Base-by-base conservation (phyloP, 2,888 invertebrate species). In the Dicyrtoma fusca region DNA sequence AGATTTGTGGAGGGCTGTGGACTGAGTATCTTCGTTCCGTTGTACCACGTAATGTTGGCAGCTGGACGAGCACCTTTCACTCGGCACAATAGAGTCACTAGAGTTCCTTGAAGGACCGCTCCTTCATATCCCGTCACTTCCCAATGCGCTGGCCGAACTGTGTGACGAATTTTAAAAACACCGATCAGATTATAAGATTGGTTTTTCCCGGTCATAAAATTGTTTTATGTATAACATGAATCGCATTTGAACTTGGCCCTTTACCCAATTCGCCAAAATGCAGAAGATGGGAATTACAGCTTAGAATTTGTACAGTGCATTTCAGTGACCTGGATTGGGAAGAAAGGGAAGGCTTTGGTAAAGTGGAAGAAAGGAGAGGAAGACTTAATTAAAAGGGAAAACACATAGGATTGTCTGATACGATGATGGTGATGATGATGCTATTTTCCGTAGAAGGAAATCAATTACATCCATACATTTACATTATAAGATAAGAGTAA, bases 1-100 rank as follows among this genome's bases (percentile, higher is more conserved):
- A 78, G 73, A 72, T 81, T 79, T 4, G 81, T 76, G 8, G 82
- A 82, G 69, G 83, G 82, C 53, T 80, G 80, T 34, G 77, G 80
- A 57, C 76, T 76, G 57, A 79, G 70, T 47, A 82, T 82, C 63
- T 86, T 84, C 0, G 91, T 89, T 19, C 90, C 89, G 83, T 95
- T 95, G 85, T 87, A 91, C 95, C 95, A 95, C 72, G 90, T 89
- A 74, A 95, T 88, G 80, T 88, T 89, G 11, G 94, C 94, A 0
- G 92, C 88, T 0, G 95, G 95, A 61, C 91, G 86, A 0, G 95
- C 94, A 0, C 92, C 94, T 34, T 87, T 87, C 3, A 92, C 92
- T 77, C 85, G 85, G 83, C 95, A 95, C 82, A 89, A 88, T 75
- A 95, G 87, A 69, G 90, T 88, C 69, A 95, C 90, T 81, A 90